Conservation (phyloP, 2,797 vertebrate species). For the Lophotriccus pileatus region DNA sequence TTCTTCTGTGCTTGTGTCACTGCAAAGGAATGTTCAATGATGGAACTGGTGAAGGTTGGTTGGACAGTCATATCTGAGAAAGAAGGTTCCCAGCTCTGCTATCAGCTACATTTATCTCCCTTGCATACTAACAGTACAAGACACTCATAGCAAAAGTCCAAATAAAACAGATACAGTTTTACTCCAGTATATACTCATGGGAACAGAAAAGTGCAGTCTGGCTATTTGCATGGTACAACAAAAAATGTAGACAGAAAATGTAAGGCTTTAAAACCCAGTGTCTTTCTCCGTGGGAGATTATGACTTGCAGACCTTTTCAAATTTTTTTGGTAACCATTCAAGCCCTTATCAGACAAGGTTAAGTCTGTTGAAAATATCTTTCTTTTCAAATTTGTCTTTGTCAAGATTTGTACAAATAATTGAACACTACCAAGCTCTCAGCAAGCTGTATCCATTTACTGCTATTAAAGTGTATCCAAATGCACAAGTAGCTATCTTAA, state of each 20-base stretch:
- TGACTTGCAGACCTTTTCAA: neutral
- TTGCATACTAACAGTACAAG: neutral
- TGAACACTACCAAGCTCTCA: neutral
- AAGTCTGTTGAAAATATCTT: neutral
- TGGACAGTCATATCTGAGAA: neutral
- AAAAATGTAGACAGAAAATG: neutral
- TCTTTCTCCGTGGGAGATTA: neutral
- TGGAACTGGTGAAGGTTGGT: neutral
- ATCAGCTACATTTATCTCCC: neutral
- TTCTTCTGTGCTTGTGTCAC: neutral
- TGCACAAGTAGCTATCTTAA: neutral
- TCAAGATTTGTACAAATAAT: neutral
- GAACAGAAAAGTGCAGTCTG: neutral
- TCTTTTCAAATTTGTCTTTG: conserved; percentile 4
- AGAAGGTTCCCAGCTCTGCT: neutral
- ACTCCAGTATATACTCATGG: neutral
- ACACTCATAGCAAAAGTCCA: neutral
- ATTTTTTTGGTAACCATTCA: neutral
- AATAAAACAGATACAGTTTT: neutral
- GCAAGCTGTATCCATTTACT: neutral
- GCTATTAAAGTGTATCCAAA: neutral
- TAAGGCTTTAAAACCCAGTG: neutral
- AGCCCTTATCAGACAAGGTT: neutral
- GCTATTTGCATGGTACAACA: neutral
- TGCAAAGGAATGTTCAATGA: neutral